These are phyloP conservation scores for Hemicrepidius hirtus DNA, from an alignment of 2,888 invertebrate species.

Conservation along the genomic window DNA sequence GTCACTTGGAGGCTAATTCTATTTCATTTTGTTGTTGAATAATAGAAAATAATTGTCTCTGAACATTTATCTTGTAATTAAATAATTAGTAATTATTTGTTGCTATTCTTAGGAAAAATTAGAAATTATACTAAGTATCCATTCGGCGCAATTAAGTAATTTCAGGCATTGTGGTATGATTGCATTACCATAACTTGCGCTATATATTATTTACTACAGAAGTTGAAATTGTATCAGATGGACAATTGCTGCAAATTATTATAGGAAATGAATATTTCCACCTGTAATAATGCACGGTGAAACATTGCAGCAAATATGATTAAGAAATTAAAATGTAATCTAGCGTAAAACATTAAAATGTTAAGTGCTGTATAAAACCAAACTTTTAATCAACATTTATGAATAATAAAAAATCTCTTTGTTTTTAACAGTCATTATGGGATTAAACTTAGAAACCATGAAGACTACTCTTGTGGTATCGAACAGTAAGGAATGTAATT, in stretches of 20 bases:
- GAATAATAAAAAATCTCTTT: constrained; percentile 3
- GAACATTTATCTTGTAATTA: not conserved
- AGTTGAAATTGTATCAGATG: not conserved
- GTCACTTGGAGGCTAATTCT: no score
- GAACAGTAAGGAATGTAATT: constrained; percentile 13
- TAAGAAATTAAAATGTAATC: constrained; percentile 11
- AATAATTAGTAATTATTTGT: not conserved
- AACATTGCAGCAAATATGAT: not conserved
- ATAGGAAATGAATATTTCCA: not conserved
- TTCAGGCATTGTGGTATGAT: not conserved
- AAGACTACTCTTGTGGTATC: constrained; percentile 10
- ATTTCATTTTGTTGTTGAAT: no score
- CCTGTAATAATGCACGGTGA: not conserved
- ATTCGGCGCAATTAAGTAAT: not conserved
- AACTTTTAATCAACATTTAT: not conserved
- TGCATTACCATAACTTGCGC: not conserved
- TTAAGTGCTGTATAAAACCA: not conserved
- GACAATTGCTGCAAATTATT: not conserved
- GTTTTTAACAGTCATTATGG: constrained; percentile 27
- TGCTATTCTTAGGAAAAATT: not conserved
- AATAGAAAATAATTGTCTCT: no score
- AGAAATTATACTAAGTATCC: not conserved
- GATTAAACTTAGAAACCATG: not conserved
- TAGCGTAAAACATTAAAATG: constrained; percentile 8
- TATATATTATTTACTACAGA: not conserved